Base-by-base conservation (phyloP, 1,140 invertebrate species). In the Pseudomyrmex pallidus region DNA sequence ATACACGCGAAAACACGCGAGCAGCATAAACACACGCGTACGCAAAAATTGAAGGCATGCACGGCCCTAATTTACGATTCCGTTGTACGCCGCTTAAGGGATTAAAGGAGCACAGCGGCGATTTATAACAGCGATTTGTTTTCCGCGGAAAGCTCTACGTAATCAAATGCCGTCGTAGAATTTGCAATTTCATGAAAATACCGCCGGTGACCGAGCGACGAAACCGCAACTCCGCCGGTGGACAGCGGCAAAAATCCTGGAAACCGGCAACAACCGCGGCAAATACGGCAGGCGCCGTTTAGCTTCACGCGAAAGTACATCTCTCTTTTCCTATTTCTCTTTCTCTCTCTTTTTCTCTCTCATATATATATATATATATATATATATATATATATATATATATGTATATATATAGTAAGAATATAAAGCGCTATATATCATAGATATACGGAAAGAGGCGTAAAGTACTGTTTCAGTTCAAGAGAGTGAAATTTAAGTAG, bases 181-280 rank as follows among this genome's bases (percentile, higher is more conserved):
- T 68, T 48, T 68, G 35, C 63, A 78, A 78, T 78, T 78, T 68
- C 52, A 20, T n/a, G n/a, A 35, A 68, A 68, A 70, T 78, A 68
- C 54, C 15, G 44, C 44, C 44, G 64, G 4, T 25, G 35, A 44
- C 13, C 64, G 44, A 17, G 2, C 35, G 5, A 35, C 48, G 25
- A 56, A 46, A 52, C 48, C 22, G 48, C 50, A 13, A 52, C 22
- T 10, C 7, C 15, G 15, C 25, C 7, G 20, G 17, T 20, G 50
- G 12, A 52, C 48, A 22, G 22, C 13, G 59, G 35, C 44, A 57
- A 78, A 57, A 78, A 57, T 78, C 52, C 17, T 56, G 35, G 20
- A 57, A 57, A 48, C 46, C 17, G 13, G 4, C 59, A 63, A 78
- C 62, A 15, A 22, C 17, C 25, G 5, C 13, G 8, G 5, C 12